Evolutionary conservation across 2,888 invertebrate genomes (phyloP), one percentile per base, ranked within the genome.

Genomic region (Tridacna gigas): DNA sequence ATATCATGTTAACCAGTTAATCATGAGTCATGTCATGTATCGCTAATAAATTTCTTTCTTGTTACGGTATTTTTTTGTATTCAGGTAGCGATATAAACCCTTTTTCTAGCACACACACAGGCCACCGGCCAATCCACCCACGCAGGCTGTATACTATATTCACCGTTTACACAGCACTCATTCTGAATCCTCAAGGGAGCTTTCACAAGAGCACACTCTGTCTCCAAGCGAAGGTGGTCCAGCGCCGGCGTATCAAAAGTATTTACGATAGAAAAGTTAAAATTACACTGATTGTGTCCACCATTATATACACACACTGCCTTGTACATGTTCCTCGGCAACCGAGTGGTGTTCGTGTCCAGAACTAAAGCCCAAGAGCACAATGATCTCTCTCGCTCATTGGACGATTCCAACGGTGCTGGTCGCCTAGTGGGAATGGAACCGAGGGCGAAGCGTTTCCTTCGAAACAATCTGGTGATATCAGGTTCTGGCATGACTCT

Each of bases 101-200:
- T 76, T 73, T 79, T 83, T 25, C 77, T 73, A 9, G 87, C 73
- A 51, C 87, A 87, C 26, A 84, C 63, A 73, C 87, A 87, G 12
- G 82, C 84, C 22, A 83, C 81, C 4, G 87, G 87, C 87, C 87
- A 87, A 11, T 84, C 79, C 9, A 85, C 47, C 71, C 80, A 71
- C 22, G 74, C 71, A n/a, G 9, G 11, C 12, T 20, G 45, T 15
- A 11, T 65, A 1, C 28, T 22, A 26, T 84, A 87, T 20, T 7
- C 51, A 12, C 87, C 87, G 20, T 77, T 67, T 12, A 79, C 78
- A 77, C 87, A 87, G 22, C 81, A 81, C 51, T 87, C 87, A 9
- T 66, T 48, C 5, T 69, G 37, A 12, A 87, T 74, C 48, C 74
- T 18, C 15, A 65, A 71, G 15, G 60, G 56, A 9, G 45, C 45